Evolutionary conservation across 2,888 invertebrate genomes (phyloP).

Genomic region (Sinodicranocentrus sp.): DNA sequence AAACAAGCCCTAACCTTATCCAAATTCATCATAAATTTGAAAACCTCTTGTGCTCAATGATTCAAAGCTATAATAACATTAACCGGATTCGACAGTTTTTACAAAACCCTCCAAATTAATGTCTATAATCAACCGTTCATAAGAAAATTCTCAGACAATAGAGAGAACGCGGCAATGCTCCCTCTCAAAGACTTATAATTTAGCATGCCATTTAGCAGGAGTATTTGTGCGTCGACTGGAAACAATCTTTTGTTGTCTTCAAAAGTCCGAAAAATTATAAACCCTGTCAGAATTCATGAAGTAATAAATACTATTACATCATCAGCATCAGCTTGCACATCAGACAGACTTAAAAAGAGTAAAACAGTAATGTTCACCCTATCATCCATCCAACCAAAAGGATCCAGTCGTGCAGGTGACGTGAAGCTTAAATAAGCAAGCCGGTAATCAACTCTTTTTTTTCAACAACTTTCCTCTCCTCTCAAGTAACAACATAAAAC

Average conservation of each 20-base stretch:
- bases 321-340: constrained; percentile 34
- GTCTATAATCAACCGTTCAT: not conserved
- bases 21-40: too few relatives aligned
- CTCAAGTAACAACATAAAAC: constrained; percentile 8
- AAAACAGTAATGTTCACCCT: not conserved
- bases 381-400: constrained; percentile 5
- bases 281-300: constrained; percentile 42
- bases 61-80: too few relatives aligned
- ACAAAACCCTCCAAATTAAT: not conserved
- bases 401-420: not conserved
- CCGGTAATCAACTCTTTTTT: constrained; percentile 34
- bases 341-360: not conserved
- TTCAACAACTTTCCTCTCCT: constrained; percentile 19
- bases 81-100: too few relatives aligned
- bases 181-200: constrained; percentile 5
- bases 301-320: constrained; percentile 51
- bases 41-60: too few relatives aligned
- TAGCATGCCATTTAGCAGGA: constrained; percentile 23
- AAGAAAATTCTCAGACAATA: not conserved
- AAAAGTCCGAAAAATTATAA: constrained; percentile 42
- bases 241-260: constrained; percentile 9
- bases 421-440: constrained; percentile 10
- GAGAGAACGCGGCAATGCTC: not conserved
- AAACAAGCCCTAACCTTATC: too few relatives aligned
- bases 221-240: constrained; percentile 13